Base-by-base conservation (phyloP, 2,888 invertebrate species). In the Callyntrura guangdongensis region DNA sequence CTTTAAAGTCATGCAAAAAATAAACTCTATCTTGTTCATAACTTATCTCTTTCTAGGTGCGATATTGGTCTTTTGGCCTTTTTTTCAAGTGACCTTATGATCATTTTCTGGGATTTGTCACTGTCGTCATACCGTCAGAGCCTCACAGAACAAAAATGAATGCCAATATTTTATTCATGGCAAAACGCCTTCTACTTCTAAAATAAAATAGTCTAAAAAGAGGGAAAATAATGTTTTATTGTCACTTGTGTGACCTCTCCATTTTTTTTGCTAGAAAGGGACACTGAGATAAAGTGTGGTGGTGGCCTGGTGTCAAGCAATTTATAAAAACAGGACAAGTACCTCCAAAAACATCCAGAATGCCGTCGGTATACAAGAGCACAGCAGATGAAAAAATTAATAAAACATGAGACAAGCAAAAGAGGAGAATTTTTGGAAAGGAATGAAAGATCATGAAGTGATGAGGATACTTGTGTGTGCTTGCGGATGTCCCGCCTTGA, bases 211-310 rank as follows among this genome's bases (percentile, higher is more conserved):
- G 56, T 25, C 47, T 17, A 49, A 79, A 25, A 17, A 81, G 59
- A 36, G 49, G 22, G 47, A 53, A 82, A 82, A 74, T 36, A 72
- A 53, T 88, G 59, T 27, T 83, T 89, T 89, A 82, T 83, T 83
- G 89, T 69, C 87, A 87, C 83, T 89, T 83, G 83, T 83, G 83
- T 89, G 83, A 89, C 82, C 89, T 89, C 6, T 69, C 25, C 61
- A 86, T 84, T 67, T 84, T 47, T 84, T 27, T 69, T 20, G 25
- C 53, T 22, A 20, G 36, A 20, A 47, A 25, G 14, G 53, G 53
- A 79, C 72, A 27, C 12, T 17, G 59, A n/a, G 59, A 59, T n/a
- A 45, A 17, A 36, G 81, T 45, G 77, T 53, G 49, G n/a, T 72
- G 69, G n/a, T 72, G 69, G n/a, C 22, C 2, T 77, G 36, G 36